Conservation (phyloP, 1,140 invertebrate species). For the Bombus difficillimus region DNA sequence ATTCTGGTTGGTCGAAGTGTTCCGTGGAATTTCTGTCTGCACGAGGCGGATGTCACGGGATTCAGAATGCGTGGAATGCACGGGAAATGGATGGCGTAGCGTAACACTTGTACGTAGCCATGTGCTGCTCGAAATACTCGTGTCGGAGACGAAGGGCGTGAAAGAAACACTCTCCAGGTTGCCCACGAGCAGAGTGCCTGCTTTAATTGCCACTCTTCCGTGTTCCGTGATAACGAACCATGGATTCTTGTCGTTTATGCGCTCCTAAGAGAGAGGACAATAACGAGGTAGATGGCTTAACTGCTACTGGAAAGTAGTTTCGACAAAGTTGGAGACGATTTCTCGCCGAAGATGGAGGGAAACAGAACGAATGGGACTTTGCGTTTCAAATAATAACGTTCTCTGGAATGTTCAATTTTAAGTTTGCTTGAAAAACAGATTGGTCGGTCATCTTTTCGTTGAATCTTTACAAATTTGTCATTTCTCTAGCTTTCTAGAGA, state of each 20-base stretch:
- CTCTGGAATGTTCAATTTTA: no score
- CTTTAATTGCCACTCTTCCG: conserved; percentile 37
- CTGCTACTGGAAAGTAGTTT: conserved; percentile 8
- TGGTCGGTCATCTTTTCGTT: no score
- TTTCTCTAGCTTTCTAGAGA: no score
- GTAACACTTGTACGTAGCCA: conserved; percentile 54
- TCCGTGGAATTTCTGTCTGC: conserved; percentile 28
- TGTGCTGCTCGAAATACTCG: conserved; percentile 36
- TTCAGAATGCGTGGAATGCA: conserved; percentile 46
- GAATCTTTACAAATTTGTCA: no score
- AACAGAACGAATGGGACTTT: neutral
- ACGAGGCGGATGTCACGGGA: conserved; percentile 31
- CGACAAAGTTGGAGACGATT: neutral
- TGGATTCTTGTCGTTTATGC: neutral
- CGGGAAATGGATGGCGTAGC: conserved; percentile 37
- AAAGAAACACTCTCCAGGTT: conserved; percentile 40
- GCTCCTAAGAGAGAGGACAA: neutral
- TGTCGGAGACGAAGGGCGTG: conserved; percentile 36
- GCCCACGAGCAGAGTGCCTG: neutral
- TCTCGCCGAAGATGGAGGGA: neutral
- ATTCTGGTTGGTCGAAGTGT: neutral
- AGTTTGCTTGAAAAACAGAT: no score
- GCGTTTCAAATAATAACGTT: neutral
- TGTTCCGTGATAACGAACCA: neutral
- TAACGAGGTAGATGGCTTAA: neutral